A percentile compares a stretch with the other conserved stretches of the same genome.
These are phyloP conservation scores for Prietella phreatophila DNA, from an alignment of 2,113 vertebrate species.

Conservation along the genomic window DNA sequence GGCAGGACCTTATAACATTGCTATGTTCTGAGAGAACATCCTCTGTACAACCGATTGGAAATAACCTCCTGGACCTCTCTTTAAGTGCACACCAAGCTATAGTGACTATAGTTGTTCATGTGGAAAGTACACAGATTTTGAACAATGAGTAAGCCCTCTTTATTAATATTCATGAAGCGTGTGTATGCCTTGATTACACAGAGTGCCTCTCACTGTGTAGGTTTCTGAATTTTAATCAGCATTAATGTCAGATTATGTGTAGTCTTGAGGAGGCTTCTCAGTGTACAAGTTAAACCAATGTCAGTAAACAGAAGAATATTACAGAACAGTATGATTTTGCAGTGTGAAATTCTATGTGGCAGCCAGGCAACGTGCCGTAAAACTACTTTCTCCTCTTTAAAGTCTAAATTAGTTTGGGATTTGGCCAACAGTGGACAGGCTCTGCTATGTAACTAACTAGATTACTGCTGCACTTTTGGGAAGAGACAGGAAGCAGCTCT, in stretches of 20 bases:
- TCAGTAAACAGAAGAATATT: constrained; percentile 48
- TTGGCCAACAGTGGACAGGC: constrained; percentile 62
- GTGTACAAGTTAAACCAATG: constrained; percentile 48
- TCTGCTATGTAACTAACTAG: constrained; percentile 69
- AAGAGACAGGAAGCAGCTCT: constrained; percentile 18
- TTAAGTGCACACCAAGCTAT: background rate
- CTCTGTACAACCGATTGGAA: background rate
- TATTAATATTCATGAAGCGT: constrained; percentile 29
- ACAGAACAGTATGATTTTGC: constrained; percentile 27
- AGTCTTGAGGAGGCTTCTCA: constrained; percentile 40
- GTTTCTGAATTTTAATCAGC: constrained; percentile 52
- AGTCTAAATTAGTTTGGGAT: constrained; percentile 66
- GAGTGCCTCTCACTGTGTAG: constrained; percentile 11
- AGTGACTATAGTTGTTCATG: background rate
- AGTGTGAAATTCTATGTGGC: constrained; percentile 67
- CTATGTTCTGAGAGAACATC: background rate
- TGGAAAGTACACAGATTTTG: constrained; percentile 1
- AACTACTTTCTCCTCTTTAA: constrained; percentile 56
- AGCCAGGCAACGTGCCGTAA: constrained; percentile 55
- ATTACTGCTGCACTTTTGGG: constrained; percentile 58
- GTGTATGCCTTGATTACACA: constrained; percentile 16
- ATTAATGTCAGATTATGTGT: constrained; percentile 58
- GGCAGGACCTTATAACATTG: background rate
- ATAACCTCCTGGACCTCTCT: background rate
- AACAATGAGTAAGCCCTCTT: background rate